Evolutionary conservation across 2,888 invertebrate species (phyloP).

Genomic region (Lagria hirta): DNA sequence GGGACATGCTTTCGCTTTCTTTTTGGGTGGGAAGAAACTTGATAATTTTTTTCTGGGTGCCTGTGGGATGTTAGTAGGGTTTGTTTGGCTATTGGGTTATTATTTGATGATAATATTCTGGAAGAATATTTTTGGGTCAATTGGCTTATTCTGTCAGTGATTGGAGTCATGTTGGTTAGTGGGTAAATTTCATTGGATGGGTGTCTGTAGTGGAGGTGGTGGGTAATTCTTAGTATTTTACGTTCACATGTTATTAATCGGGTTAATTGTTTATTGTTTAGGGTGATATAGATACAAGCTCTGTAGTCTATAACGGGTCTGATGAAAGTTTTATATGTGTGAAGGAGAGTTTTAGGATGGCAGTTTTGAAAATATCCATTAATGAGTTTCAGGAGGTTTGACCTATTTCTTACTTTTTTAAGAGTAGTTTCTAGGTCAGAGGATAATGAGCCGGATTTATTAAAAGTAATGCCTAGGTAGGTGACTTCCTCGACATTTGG

Average conservation of each 20-base stretch:
- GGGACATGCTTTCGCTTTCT: no score
- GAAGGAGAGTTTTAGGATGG: conserved; percentile 1
- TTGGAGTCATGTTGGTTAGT: neutral
- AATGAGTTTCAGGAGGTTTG: neutral
- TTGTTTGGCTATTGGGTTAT: no score
- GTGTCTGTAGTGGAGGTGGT: neutral
- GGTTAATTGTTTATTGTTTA: neutral
- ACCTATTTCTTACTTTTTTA: conserved; percentile 1
- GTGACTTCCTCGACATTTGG: conserved; percentile 5
- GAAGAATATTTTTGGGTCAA: no score
- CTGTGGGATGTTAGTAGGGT: no score
- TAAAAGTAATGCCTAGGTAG: conserved; percentile 19
- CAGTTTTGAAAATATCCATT: neutral
- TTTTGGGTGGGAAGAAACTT: no score
- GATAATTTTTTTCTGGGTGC: no score
- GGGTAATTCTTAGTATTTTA: neutral
- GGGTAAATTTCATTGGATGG: neutral
- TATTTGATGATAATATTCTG: no score
- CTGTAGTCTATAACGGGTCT: conserved; percentile 3
- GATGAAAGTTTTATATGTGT: conserved; percentile 5
- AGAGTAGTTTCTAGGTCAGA: neutral
- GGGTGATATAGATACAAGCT: conserved; percentile 1
- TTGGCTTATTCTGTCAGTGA: no score
- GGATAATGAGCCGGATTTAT: no score
- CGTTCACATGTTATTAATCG: neutral